Conservation (phyloP, 2,888 invertebrate genomes). For the Atethmia centrago region DNA sequence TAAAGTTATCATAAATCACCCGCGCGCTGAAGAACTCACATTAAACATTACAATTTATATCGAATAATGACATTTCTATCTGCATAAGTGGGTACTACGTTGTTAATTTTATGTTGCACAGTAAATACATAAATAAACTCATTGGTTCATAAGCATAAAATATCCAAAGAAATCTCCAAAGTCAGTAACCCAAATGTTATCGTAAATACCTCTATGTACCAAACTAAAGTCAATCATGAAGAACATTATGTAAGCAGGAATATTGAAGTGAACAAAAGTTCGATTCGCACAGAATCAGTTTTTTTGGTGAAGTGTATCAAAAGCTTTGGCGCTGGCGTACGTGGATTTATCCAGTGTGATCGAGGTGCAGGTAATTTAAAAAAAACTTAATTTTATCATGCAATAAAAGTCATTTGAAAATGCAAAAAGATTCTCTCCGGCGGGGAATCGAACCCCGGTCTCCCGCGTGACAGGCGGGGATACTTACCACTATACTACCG, state of each 20-base stretch:
- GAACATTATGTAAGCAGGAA: conserved; percentile 18
- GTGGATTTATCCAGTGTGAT: conserved; percentile 94
- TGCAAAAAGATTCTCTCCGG: conserved; percentile 81
- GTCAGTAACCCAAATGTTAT: not conserved
- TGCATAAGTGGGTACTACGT: no score
- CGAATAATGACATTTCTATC: not conserved
- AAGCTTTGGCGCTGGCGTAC: conserved; percentile 93
- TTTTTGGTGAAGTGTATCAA: conserved; percentile 75
- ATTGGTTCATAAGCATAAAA: not conserved
- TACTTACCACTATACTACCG: conserved; percentile 91
- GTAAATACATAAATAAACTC: not conserved
- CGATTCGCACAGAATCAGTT: conserved; percentile 31
- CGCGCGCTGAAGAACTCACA: no score
- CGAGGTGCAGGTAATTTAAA: conserved; percentile 92
- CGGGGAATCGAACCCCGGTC: conserved; percentile 91
- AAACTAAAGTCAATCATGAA: conserved; percentile 4
- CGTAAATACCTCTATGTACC: conserved; percentile 16
- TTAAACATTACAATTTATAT: not conserved
- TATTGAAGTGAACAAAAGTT: conserved; percentile 43
- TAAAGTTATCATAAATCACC: not conserved
- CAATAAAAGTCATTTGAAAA: conserved; percentile 14
- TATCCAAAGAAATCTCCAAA: not conserved
- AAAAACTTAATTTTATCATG: not conserved
- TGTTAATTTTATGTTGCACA: not conserved
- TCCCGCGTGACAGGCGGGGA: conserved; percentile 91